Conservation (phyloP, 2,797 vertebrate species). For the Rallus crepitans region DNA sequence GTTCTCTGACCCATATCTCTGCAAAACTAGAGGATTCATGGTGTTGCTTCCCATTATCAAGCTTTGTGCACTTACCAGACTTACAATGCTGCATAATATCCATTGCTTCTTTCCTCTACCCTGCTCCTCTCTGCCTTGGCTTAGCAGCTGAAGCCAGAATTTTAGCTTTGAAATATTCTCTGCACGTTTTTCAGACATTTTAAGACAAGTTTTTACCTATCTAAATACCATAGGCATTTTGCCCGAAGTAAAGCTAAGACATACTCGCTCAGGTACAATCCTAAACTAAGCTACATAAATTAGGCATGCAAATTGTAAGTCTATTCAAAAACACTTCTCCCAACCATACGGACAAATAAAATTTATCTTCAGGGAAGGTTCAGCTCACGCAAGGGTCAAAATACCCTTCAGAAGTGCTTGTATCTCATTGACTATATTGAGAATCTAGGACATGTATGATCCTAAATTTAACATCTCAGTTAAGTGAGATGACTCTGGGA, state of each 20-base stretch:
- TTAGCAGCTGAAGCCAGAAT: not conserved
- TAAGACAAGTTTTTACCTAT: not conserved
- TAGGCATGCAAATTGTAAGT: not conserved
- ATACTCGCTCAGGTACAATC: not conserved
- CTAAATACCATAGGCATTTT: not conserved
- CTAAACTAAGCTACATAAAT: not conserved
- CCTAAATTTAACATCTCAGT: conserved; percentile 59
- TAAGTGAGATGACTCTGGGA: conserved; percentile 11
- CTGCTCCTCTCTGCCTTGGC: not conserved
- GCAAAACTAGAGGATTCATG: not conserved
- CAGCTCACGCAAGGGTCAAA: not conserved
- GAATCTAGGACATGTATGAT: conserved; percentile 47
- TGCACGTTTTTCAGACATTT: not conserved
- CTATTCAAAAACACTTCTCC: not conserved
- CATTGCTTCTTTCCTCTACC: not conserved
- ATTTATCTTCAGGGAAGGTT: not conserved
- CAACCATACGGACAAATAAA: not conserved
- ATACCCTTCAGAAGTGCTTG: not conserved
- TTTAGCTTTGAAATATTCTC: not conserved
- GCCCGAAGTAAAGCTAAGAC: not conserved
- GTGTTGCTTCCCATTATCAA: not conserved
- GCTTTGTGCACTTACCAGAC: not conserved
- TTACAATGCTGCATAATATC: not conserved
- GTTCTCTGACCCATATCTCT: not conserved
- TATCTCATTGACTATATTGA: conserved; percentile 37